Evolutionary conservation across 2,113 vertebrate species (phyloP).

Genomic region (Stomatorhinus ivindoensis): DNA sequence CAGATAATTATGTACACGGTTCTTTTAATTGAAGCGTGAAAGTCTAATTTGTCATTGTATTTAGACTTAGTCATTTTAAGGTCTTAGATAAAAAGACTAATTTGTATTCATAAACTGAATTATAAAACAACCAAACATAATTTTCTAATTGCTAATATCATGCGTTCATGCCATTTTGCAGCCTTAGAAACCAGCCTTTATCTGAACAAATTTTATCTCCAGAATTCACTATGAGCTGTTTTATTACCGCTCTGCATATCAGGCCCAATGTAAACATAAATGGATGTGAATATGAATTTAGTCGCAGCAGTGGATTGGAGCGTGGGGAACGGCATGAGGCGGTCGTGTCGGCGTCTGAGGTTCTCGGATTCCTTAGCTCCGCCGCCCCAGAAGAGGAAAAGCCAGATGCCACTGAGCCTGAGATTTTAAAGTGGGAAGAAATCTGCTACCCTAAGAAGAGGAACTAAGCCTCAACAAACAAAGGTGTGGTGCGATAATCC

Average conservation of each 20-base stretch:
- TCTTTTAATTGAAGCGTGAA: background rate
- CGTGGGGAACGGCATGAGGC: background rate
- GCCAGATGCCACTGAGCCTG: background rate
- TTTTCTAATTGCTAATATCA: conserved; percentile 1
- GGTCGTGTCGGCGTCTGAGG: background rate
- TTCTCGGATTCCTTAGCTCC: background rate
- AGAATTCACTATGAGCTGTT: background rate
- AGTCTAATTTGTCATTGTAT: background rate
- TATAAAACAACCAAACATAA: background rate
- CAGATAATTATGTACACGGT: background rate
- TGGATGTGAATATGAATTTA: background rate
- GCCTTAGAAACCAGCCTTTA: background rate
- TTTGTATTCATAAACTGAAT: background rate
- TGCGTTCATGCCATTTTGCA: background rate
- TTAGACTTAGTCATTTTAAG: background rate
- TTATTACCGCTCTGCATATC: background rate
- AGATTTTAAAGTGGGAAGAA: background rate
- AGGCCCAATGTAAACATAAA: background rate
- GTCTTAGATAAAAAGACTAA: background rate
- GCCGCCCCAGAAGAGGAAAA: background rate
- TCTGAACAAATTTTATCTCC: background rate
- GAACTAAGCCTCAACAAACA: background rate
- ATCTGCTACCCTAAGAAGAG: background rate
- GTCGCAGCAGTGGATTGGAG: background rate
- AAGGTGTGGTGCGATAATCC: background rate